These are phyloP conservation scores for Enteromius argenteus DNA, from an alignment of 2,797 vertebrate species.

Conservation along the genomic window DNA sequence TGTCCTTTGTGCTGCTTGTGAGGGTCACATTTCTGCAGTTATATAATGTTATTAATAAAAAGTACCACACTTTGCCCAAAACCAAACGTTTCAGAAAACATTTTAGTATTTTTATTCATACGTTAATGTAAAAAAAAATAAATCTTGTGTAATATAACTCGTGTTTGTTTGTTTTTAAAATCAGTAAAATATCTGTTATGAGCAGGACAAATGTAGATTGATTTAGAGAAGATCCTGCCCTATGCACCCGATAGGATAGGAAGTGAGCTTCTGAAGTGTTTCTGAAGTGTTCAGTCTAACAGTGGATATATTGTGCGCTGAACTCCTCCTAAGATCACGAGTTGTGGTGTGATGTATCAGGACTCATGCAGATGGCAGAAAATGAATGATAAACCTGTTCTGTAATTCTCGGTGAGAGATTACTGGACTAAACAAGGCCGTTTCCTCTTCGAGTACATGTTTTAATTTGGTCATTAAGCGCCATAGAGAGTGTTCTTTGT, in stretches of 20 bases:
- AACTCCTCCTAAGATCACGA: conserved; percentile 30
- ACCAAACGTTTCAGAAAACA: no score
- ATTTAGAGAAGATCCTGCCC: background rate
- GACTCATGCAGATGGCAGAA: background rate
- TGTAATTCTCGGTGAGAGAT: background rate
- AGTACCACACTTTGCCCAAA: no score
- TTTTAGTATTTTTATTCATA: no score
- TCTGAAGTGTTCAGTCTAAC: background rate
- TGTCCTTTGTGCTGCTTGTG: background rate
- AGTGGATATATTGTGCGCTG: conserved; percentile 31
- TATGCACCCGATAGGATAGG: background rate
- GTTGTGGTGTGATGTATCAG: conserved; percentile 34
- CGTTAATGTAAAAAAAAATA: no score
- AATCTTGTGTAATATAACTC: no score
- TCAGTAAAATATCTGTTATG: background rate
- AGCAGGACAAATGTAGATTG: background rate
- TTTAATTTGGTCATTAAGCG: background rate
- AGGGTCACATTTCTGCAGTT: background rate
- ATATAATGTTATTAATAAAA: no score
- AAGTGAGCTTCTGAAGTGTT: no score
- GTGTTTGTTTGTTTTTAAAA: background rate
- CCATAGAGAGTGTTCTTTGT: background rate
- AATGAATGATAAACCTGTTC: background rate
- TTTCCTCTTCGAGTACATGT: background rate
- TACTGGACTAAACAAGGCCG: background rate